A percentile compares a stretch with the other conserved stretches of the same genome.
Evolutionary conservation across 2,888 invertebrate species (phyloP).

Genomic region (Lepeophtheirus nordmannii): DNA sequence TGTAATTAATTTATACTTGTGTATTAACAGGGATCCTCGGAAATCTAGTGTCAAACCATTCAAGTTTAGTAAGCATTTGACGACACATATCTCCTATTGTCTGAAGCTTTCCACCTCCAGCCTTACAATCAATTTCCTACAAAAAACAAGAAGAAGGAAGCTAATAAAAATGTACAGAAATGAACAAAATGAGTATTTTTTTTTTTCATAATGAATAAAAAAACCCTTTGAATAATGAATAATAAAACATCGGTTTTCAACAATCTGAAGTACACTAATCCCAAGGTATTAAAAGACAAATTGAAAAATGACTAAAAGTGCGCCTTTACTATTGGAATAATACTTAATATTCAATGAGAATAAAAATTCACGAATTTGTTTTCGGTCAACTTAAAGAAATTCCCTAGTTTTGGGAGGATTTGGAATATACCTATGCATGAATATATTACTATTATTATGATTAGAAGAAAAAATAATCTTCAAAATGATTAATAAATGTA

Average conservation of each 20-base stretch:
- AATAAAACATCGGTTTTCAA: no score
- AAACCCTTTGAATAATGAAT: no score
- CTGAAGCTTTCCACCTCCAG: conserved; percentile 85
- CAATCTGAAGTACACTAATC: no score
- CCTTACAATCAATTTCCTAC: conserved; percentile 88
- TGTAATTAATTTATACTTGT: conserved; percentile 40
- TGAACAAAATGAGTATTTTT: neutral
- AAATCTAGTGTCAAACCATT: conserved; percentile 97
- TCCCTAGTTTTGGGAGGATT: no score
- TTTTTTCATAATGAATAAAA: neutral
- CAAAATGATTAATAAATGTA: no score
- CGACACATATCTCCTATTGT: conserved; percentile 80
- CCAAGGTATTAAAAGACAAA: no score
- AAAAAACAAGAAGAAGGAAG: conserved; percentile 28
- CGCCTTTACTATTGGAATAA: neutral
- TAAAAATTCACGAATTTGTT: neutral
- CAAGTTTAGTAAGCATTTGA: conserved; percentile 82
- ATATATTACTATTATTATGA: no score
- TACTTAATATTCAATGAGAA: neutral
- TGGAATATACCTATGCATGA: no score
- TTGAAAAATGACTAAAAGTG: no score
- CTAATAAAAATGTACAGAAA: conserved; percentile 10
- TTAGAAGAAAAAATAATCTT: no score
- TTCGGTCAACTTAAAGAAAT: neutral
- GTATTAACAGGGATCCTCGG: conserved; percentile 97